These are phyloP conservation scores for Epinotia ramella DNA, from an alignment of 2,888 invertebrate species.

Conservation along the genomic window DNA sequence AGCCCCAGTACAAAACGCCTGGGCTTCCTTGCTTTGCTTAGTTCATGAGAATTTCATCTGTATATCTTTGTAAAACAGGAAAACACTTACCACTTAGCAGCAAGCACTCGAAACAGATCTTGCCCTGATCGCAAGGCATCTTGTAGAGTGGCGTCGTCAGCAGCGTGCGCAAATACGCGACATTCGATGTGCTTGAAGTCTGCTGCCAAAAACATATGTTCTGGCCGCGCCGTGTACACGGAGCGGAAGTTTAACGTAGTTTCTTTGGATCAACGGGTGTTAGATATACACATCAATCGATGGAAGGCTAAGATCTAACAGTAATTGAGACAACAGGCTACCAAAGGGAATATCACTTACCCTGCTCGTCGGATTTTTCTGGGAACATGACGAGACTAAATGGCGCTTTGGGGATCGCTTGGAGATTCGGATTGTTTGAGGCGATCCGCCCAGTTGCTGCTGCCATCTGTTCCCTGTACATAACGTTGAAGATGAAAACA, in stretches of 20 bases:
- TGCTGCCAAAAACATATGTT: slow-evolving; percentile 68
- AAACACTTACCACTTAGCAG: slow-evolving; percentile 68
- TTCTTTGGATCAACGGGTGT: neutral
- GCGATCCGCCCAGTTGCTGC: slow-evolving; percentile 81
- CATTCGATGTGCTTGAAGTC: slow-evolving; percentile 83
- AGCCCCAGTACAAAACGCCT: too few relatives aligned
- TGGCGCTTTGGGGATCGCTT: slow-evolving; percentile 78
- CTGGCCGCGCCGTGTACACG: slow-evolving; percentile 66
- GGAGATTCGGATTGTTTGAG: slow-evolving; percentile 78
- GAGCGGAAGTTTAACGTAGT: slow-evolving; percentile 63
- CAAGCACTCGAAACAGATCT: slow-evolving; percentile 75
- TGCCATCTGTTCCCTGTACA: slow-evolving; percentile 74
- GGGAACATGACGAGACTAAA: slow-evolving; percentile 64
- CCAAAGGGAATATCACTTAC: slow-evolving; percentile 45
- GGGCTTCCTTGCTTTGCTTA: too few relatives aligned
- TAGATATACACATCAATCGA: neutral
- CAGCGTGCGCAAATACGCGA: slow-evolving; percentile 76
- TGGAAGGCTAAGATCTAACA: neutral
- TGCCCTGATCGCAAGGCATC: slow-evolving; percentile 56
- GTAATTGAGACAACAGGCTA: neutral
- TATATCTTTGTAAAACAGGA: too few relatives aligned
- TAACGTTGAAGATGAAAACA: neutral
- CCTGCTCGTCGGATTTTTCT: slow-evolving; percentile 48
- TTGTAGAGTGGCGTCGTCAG: slow-evolving; percentile 65
- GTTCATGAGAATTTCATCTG: too few relatives aligned